Conservation (phyloP, 2,888 invertebrate genomes). For the Cacoxenus indagator region DNA sequence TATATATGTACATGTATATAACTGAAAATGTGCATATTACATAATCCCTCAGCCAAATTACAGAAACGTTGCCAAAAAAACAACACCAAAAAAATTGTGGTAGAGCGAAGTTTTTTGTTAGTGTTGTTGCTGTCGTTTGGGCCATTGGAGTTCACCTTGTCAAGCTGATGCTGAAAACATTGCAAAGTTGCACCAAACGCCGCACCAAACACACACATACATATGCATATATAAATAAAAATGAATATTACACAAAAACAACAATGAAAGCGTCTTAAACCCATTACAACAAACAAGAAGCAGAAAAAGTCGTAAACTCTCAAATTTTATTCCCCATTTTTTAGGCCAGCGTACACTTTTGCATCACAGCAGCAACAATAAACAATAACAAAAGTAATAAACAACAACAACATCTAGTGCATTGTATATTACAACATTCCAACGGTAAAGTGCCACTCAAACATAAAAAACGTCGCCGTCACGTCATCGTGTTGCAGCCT, state of each 20-base stretch:
- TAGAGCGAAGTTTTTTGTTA: neutral
- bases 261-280: constrained; percentile 3
- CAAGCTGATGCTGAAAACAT: neutral
- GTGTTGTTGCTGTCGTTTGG: neutral
- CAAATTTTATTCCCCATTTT: neutral
- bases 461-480: neutral
- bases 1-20: too few species aligned
- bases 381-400: neutral
- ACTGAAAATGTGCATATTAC: constrained; percentile 4
- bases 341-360: constrained; percentile 14
- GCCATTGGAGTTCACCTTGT: neutral
- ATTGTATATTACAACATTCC: constrained; percentile 14
- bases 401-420: constrained; percentile 6
- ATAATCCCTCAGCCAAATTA: neutral
- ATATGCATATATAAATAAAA: neutral
- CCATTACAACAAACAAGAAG: neutral
- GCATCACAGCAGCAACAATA: neutral
- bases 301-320: neutral
- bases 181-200: constrained; percentile 2
- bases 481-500: neutral
- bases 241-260: neutral
- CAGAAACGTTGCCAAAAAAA: neutral
- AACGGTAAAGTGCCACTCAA: too few species aligned
- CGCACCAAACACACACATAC: neutral
- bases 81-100: constrained; percentile 5